Base-by-base conservation (phyloP, 2,113 vertebrate genomes). In the Brachypodius melanocephalos region DNA sequence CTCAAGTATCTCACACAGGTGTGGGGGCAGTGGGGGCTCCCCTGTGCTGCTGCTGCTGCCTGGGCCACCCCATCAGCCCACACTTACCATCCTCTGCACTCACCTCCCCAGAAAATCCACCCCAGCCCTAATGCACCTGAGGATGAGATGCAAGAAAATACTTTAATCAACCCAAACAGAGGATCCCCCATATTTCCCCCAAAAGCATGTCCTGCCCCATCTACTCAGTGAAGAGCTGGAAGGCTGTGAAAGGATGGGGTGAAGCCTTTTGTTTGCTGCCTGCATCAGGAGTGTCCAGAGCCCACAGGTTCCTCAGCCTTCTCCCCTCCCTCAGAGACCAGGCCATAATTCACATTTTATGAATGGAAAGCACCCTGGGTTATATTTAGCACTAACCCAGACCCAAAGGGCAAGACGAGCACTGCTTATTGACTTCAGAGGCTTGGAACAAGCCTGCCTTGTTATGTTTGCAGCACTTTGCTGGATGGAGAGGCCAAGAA, bases 341-440 rank as follows among this genome's bases (percentile, higher is more conserved):
- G 20, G 20, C 9, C 76, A 72, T 68, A 69, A 79, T 45, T 82
- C 76, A 55, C 13, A 14, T 80, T 87, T 94, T 92, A 91, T 92
- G 91, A 95, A 94, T 93, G 92, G 90, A 93, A 96, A 93, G 81
- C n/a, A 14, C 34, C 36, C 69, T 61, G 8, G 1, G 54, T 89
- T 95, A 83, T 85, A 83, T 93, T 97, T 95, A 95, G 91, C 69
- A 54, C 48, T 77, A 89, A 88, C 84, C 54, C 8, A 11, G 73
- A 38, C 71, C 66, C 7, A 0, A 80, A 74, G 79, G 80, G 94
- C 77, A 89, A 66, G 69, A 84, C 45, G 7, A 87, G 73, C 54
- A 3, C 14, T 79, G 71, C 75, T 55, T 75, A 10, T 75, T 77
- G 79, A 94, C 81, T 93, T 91, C 87, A 82, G 93, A 94, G 87